Percentiles rank a stretch among this genome's conserved stretches.
Evolutionary conservation across 2,797 vertebrate genomes (phyloP).

Genomic region (Coendou prehensilis): DNA sequence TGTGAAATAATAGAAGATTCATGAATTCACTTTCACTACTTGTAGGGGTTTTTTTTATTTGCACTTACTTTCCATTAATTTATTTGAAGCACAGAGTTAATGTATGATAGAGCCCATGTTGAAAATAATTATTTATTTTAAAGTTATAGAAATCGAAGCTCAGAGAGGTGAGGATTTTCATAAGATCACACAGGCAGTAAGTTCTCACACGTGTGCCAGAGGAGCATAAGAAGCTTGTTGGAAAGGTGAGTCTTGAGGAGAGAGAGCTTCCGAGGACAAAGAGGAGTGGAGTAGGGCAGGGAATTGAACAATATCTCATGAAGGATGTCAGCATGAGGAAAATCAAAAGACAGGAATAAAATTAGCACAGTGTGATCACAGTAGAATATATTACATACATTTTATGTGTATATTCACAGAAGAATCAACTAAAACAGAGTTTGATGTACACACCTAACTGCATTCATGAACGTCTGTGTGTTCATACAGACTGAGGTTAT

Average conservation of each 20-base stretch:
- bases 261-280: neutral
- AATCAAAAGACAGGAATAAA: neutral
- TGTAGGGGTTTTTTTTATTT: neutral
- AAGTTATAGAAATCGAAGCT: slow-evolving; percentile 48
- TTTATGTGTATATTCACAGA: neutral
- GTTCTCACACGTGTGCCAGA: neutral
- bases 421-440: neutral
- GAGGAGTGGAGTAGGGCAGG: neutral
- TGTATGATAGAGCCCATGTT: neutral
- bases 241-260: neutral
- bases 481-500: neutral
- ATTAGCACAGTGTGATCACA: neutral
- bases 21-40: neutral
- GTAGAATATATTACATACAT: neutral
- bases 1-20: neutral
- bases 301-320: neutral
- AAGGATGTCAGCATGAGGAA: neutral
- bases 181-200: neutral
- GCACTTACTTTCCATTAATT: neutral
- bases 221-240: neutral
- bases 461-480: neutral
- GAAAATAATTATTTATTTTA: neutral
- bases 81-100: neutral
- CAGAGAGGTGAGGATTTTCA: neutral
- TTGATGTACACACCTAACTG: neutral